Conservation (phyloP, 2,113 vertebrate genomes). For the Paratilapia polleni region DNA sequence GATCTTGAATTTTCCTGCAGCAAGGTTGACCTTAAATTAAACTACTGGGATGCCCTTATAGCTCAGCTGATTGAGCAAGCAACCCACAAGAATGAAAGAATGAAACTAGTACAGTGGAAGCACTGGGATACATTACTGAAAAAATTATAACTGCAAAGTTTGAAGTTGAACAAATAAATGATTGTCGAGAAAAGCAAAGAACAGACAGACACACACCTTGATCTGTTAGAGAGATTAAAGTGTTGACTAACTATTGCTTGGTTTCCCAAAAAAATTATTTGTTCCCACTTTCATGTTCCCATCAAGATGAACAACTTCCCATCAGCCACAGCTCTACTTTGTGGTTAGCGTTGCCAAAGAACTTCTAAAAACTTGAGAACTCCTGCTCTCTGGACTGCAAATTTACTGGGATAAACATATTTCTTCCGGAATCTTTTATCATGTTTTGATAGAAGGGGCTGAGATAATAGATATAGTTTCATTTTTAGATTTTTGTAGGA, state of each 20-base stretch:
- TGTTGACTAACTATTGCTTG: neutral
- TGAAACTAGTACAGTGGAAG: neutral
- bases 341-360: neutral
- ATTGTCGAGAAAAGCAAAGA: neutral
- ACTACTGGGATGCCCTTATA: rapidly evolving
- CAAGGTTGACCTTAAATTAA: neutral
- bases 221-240: neutral
- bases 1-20: neutral
- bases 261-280: neutral
- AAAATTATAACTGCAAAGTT: neutral
- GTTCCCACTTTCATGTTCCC: neutral
- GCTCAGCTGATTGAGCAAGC: neutral
- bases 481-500: too few relatives aligned
- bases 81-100: neutral
- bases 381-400: neutral
- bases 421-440: neutral
- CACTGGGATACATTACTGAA: too few relatives aligned
- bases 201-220: neutral
- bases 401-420: neutral
- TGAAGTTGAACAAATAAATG: neutral
- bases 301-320: neutral
- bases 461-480: too few relatives aligned
- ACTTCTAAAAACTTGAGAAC: neutral
- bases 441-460: too few relatives aligned
- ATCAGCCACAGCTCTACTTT: neutral